Base-by-base conservation (phyloP, 2,888 invertebrate species). In the Metalampra italica region DNA sequence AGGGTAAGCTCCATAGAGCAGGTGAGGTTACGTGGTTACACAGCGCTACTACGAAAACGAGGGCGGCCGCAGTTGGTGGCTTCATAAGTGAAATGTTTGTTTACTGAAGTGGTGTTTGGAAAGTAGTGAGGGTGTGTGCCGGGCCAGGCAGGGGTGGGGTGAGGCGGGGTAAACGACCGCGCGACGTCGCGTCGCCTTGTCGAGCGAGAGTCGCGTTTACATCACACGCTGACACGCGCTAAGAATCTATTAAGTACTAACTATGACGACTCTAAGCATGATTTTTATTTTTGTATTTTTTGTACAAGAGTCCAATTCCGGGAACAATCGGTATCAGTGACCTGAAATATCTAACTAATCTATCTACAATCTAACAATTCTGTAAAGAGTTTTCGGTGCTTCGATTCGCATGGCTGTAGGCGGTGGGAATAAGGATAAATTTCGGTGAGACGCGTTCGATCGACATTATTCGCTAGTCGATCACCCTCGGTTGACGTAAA, bases 401-500 rank as follows among this genome's bases (percentile, higher is more conserved):
- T 37, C 5, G 29, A 50, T 51, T 52, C 39, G 49, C 47, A 64
- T 52, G 54, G 68, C 71, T 63, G 60, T 71, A 55, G 3, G 43
- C 13, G 43, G 50, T 55, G 12, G 56, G 46, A 56, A 68, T 75
- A 81, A 63, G 68, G 72, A 59, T 61, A 56, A 61, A 60, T 69
- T 55, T 74, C 51, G 62, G 47, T 52, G 61, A 64, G 56, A 56
- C 50, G 51, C 30, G n/a, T 47, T 59, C 57, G 49, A 68, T 65
- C 56, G 52, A 52, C 49, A 61, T 59, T 51, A 46, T 54, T 50
- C 34, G 54, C 60, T 64, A 68, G 68, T 66, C 70, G 70, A 75
- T 73, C 71, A 72, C 65, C 68, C 68, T 65, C 54, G 64, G 59
- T 62, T 85, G 86, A 86, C 85, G 86, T 78, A 82, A 86, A 76